Percentiles rank a stretch among this genome's conserved stretches.
phyloP scores from a whole-genome alignment of 1,140 invertebrate species.

The Neodiprion fabricii region DNA sequence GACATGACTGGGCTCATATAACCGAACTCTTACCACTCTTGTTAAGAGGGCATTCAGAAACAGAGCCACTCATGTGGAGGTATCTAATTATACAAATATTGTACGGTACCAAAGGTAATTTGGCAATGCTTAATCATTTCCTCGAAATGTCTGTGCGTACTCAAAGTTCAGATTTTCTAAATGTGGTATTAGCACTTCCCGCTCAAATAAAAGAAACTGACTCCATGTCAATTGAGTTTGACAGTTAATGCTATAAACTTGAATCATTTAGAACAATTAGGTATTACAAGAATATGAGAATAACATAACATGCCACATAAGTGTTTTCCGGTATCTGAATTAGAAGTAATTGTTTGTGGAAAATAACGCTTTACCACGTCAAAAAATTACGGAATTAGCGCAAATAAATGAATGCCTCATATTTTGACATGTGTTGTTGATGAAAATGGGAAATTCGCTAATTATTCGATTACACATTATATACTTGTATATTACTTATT shows the following conservation, averaged over 20 bases:
- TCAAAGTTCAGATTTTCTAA: neutral
- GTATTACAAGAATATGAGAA: neutral
- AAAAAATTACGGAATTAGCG: neutral
- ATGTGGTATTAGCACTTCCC: constrained; percentile 4
- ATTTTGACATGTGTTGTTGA: neutral
- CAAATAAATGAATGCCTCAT: neutral
- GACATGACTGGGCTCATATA: neutral
- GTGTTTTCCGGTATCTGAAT: neutral
- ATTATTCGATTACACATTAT: neutral
- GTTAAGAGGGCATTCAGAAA: neutral
- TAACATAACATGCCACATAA: neutral
- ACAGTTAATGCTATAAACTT: neutral
- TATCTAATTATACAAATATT: neutral
- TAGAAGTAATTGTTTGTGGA: neutral
- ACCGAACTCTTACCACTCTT: neutral
- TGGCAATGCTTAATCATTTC: neutral
- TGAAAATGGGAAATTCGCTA: neutral
- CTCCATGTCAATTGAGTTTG: neutral
- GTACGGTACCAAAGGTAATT: neutral
- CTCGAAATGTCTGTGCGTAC: neutral
- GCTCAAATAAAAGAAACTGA: neutral
- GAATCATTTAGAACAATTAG: neutral
- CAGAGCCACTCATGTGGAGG: neutral
- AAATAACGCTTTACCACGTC: neutral
- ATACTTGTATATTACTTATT: constrained; percentile 12